These are phyloP conservation scores for Lacanobia wlatinum DNA, from an alignment of 2,888 invertebrate species.

Conservation along the genomic window DNA sequence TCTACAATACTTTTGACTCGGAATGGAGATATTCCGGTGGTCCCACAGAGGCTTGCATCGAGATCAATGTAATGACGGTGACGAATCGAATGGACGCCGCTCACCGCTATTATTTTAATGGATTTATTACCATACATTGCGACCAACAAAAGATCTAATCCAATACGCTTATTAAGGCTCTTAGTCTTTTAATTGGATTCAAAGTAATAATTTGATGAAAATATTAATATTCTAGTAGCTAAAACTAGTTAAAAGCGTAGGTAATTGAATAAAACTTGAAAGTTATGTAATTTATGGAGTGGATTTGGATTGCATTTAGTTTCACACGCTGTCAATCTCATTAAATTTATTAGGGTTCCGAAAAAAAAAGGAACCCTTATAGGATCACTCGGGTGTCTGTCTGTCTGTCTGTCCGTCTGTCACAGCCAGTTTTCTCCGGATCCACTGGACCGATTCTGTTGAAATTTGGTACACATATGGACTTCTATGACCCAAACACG, in stretches of 20 bases:
- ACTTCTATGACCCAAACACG: too few species aligned
- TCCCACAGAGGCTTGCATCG: constrained; percentile 72
- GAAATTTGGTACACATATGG: too few species aligned
- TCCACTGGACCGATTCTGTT: too few species aligned
- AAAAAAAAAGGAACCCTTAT: too few species aligned
- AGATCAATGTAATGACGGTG: constrained; percentile 83
- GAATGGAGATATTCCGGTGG: constrained; percentile 75
- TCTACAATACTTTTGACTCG: constrained; percentile 19
- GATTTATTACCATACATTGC: constrained; percentile 81
- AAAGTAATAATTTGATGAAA: constrained; percentile 56
- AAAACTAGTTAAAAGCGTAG: constrained; percentile 42
- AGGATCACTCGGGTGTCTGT: too few species aligned
- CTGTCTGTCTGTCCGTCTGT: too few species aligned
- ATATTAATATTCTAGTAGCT: constrained; percentile 49
- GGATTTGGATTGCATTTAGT: neutral
- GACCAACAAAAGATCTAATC: constrained; percentile 80
- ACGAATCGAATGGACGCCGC: constrained; percentile 82
- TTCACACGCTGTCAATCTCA: constrained; percentile 51
- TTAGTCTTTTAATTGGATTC: constrained; percentile 64
- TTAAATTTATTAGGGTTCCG: too few species aligned
- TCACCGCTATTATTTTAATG: constrained; percentile 83
- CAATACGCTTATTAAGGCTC: constrained; percentile 76
- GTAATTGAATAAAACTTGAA: constrained; percentile 53
- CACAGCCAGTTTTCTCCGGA: too few species aligned
- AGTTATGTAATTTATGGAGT: constrained; percentile 46